phyloP scores from a whole-genome alignment of 2,113 vertebrate species.

The Hemibagrus wyckioides region DNA sequence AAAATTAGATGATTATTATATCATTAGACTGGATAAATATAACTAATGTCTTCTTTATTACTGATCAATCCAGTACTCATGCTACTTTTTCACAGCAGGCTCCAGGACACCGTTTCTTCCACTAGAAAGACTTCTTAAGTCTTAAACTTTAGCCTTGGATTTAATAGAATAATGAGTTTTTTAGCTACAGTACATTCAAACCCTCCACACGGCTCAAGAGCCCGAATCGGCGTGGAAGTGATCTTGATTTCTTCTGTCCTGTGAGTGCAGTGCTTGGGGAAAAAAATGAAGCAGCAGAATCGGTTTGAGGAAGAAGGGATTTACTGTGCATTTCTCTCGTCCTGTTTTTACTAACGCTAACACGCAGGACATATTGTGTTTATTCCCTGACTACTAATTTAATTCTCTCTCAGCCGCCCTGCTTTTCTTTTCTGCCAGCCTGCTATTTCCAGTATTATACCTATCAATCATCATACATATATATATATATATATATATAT shows the following conservation, averaged over 20 bases:
- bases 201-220: background rate
- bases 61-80: background rate
- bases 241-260: background rate
- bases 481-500: too few relatives aligned
- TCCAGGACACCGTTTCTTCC: background rate
- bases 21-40: background rate
- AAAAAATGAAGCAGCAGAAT: background rate
- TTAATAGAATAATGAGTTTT: background rate
- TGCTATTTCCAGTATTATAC: conserved; percentile 8
- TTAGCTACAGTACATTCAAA: background rate
- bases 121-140: background rate
- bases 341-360: background rate
- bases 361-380: background rate
- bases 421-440: background rate
- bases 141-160: background rate
- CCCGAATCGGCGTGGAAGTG: background rate
- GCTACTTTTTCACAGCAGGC: background rate
- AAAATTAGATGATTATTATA: background rate
- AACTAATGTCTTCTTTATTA: background rate
- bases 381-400: background rate
- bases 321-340: background rate
- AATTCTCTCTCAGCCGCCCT: background rate
- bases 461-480: conserved; percentile 12
- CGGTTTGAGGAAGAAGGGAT: background rate
- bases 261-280: background rate